A percentile compares a stretch with the other conserved stretches of the same genome.
phyloP scores from a whole-genome alignment of 2,797 vertebrate genomes.

The Muraenolepis orangiensis region DNA sequence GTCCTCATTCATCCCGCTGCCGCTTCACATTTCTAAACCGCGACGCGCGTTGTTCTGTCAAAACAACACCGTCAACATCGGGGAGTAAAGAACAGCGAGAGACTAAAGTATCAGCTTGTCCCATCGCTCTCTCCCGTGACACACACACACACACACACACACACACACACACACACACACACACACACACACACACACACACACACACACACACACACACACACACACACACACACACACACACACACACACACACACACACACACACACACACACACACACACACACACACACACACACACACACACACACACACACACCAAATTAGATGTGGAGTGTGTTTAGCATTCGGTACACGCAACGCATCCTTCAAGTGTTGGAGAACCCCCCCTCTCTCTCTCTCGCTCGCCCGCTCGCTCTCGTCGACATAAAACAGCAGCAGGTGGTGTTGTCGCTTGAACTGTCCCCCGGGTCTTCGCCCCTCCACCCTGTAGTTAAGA shows the following conservation, averaged over 20 bases:
- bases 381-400: not conserved
- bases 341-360: too few species aligned
- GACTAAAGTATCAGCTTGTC: not conserved
- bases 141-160: too few species aligned
- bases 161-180: too few species aligned
- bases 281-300: too few species aligned
- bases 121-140: not conserved
- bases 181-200: too few species aligned
- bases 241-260: too few species aligned
- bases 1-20: too few species aligned
- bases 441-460: not conserved
- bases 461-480: not conserved
- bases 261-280: too few species aligned
- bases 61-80: not conserved
- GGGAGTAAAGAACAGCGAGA: not conserved
- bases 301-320: too few species aligned
- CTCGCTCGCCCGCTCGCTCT: not conserved
- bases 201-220: too few species aligned
- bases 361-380: constrained; percentile 32
- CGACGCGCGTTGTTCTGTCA: not conserved
- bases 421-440: not conserved
- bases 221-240: too few species aligned
- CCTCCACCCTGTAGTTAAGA: not conserved
- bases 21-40: not conserved
- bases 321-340: too few species aligned